phyloP scores from a whole-genome alignment of 2,888 invertebrate species.

The Brenthis ino region DNA sequence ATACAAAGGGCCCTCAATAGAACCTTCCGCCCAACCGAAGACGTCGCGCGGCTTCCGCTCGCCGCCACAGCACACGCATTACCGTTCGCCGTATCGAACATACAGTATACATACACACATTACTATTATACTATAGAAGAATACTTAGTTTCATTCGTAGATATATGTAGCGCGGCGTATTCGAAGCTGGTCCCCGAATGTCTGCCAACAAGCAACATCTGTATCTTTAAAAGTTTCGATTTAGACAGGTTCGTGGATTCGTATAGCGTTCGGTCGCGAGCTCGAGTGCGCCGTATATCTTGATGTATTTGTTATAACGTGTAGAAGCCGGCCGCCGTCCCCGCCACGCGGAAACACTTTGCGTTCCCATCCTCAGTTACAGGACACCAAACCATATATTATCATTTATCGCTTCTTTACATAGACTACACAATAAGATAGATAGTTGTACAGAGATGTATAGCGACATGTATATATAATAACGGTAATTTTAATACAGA shows the following conservation, averaged over 20 bases:
- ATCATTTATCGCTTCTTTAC: slow-evolving; percentile 66
- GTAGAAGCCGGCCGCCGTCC: slow-evolving; percentile 73
- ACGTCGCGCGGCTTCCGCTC: slow-evolving; percentile 67
- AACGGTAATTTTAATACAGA: slow-evolving; percentile 79
- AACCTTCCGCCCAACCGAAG: slow-evolving; percentile 88
- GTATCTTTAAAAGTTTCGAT: too few relatives aligned
- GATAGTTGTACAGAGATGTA: slow-evolving; percentile 78
- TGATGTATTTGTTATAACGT: slow-evolving; percentile 81
- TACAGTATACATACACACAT: slow-evolving; percentile 76
- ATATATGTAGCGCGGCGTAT: slow-evolving; percentile 71
- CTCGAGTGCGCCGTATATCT: slow-evolving; percentile 58
- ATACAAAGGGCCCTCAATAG: slow-evolving; percentile 94
- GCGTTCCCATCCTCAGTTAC: slow-evolving; percentile 76
- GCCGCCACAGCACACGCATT: slow-evolving; percentile 55
- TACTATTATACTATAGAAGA: slow-evolving; percentile 81
- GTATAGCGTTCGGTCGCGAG: slow-evolving; percentile 46
- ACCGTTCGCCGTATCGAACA: slow-evolving; percentile 67
- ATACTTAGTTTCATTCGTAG: slow-evolving; percentile 82
- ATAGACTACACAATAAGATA: slow-evolving; percentile 74
- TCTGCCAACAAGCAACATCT: slow-evolving; percentile 6
- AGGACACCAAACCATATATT: slow-evolving; percentile 49
- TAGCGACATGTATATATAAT: slow-evolving; percentile 73
- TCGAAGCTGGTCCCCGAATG: slow-evolving; percentile 50
- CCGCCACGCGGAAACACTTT: slow-evolving; percentile 68
- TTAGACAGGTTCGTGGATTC: background rate